These are phyloP conservation scores for Meda fulgida DNA, from an alignment of 2,797 vertebrate species.

Conservation along the genomic window DNA sequence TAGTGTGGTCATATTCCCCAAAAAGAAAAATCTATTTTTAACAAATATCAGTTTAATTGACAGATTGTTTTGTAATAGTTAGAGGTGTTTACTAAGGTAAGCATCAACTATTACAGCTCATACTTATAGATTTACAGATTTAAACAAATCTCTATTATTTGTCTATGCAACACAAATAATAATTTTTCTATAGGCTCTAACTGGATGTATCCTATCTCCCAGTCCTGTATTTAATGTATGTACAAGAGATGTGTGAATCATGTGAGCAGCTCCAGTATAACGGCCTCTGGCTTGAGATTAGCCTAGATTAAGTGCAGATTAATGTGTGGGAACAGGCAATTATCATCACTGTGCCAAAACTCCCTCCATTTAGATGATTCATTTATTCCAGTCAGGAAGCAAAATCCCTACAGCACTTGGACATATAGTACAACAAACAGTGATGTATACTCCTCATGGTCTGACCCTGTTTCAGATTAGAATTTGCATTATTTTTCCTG, in stretches of 20 bases:
- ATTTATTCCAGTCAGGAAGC: slow-evolving; percentile 18
- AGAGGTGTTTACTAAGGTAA: no score
- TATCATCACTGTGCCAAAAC: slow-evolving; percentile 40
- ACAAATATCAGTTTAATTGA: neutral
- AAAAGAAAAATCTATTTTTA: neutral
- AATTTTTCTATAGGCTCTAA: neutral
- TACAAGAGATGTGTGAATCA: slow-evolving; percentile 10
- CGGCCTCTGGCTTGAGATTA: slow-evolving; percentile 44
- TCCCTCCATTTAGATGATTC: slow-evolving; percentile 25
- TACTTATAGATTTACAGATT: neutral
- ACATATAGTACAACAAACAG: neutral
- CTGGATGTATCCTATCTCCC: neutral
- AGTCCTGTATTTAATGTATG: neutral
- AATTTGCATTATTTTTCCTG: neutral
- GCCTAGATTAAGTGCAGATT: slow-evolving; percentile 48
- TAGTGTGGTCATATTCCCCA: neutral
- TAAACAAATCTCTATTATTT: neutral
- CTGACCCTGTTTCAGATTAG: neutral
- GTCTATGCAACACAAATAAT: neutral
- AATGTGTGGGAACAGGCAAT: slow-evolving; percentile 43
- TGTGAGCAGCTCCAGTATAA: slow-evolving; percentile 22
- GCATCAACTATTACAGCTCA: neutral
- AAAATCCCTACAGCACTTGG: neutral
- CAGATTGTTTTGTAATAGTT: neutral
- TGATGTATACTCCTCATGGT: neutral